Base-by-base conservation (phyloP, 2,113 vertebrate genomes). In the Gobiocypris rarus region DNA sequence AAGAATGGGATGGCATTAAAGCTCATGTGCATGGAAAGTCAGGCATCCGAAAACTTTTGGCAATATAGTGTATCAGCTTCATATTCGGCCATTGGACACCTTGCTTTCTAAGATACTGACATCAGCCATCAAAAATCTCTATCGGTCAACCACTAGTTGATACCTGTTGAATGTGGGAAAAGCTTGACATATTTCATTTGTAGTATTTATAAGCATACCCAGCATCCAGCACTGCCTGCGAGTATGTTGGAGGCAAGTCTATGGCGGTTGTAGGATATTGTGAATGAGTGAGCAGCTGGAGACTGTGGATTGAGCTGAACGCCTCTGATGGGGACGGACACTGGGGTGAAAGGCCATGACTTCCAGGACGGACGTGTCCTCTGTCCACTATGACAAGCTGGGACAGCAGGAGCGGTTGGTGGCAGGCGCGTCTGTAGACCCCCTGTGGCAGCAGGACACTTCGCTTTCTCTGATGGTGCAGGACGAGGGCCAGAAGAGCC, bases 391-490 rank as follows among this genome's bases (percentile, higher is more conserved):
- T 97, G 84, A 99, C 96, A 22, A 99, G 94, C 10, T 96, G 96
- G 61, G 98, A 99, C 14, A 99, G 95, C 50, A 99, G 95, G 84
- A 99, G 94, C 0, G 97, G 97, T 86, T 96, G 96, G 91, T 98
- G 98, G 84, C 96, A 93, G 8, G 87, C 85, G 84, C 86, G 85
- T 41, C 92, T 91, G 75, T 96, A 93, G 11, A 92, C 90, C 0
- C 90, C 92, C 5, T 93, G 89, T 0, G 96, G 95, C 92, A 99
- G 93, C 63, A 98, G 95, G 9, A 97, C 95, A 75, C 96, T 98
- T 59, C 97, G 94, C 83, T 99, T 99, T 75, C 97, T 94, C 87
- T 99, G 98, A 89, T 99, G 98, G 87, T 99, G 98, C 82, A 99
- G 91, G 77, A 98, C 96, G 14, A 99, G 81, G 0, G 98, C 97